Percentiles rank a stretch among this genome's conserved stretches.
phyloP scores from a whole-genome alignment of 2,113 vertebrate genomes.

The Ceyx cyanopectus region DNA sequence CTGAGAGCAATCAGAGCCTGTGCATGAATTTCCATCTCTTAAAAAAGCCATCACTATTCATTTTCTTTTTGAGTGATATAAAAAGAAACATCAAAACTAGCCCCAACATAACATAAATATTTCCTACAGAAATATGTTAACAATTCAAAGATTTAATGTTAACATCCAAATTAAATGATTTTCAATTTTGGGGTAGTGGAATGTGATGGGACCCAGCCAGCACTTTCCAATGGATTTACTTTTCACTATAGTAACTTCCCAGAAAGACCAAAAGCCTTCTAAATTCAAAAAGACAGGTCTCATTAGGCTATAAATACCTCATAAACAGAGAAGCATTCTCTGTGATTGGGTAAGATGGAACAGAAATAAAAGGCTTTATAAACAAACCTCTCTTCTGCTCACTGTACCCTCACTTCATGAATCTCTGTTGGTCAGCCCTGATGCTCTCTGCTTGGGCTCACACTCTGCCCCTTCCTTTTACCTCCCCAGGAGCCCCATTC shows the following conservation, averaged over 20 bases:
- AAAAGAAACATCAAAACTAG: not conserved
- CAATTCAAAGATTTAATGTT: not conserved
- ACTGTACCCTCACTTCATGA: not conserved
- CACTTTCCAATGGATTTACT: slow-evolving; percentile 6
- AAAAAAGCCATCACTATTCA: not conserved
- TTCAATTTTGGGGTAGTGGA: not conserved
- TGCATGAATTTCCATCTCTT: not conserved
- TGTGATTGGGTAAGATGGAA: not conserved
- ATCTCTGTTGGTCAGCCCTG: not conserved
- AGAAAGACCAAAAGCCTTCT: slow-evolving; percentile 1
- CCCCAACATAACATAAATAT: not conserved
- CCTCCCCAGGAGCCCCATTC: not conserved
- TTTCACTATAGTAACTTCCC: not conserved
- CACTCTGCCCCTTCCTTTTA: not conserved
- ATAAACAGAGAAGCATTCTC: not conserved
- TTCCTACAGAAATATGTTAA: not conserved
- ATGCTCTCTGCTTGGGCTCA: not conserved
- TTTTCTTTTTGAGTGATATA: not conserved
- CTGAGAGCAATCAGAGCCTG: not conserved
- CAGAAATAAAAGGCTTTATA: slow-evolving; percentile 11
- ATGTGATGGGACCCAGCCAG: not conserved
- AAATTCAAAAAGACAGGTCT: not conserved
- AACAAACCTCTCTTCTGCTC: not conserved
- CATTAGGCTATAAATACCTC: not conserved
- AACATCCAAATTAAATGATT: not conserved